Percentiles rank a stretch among this genome's conserved stretches.
Evolutionary conservation across 2,113 vertebrate genomes (phyloP).

Genomic region (Halichoeres trimaculatus): DNA sequence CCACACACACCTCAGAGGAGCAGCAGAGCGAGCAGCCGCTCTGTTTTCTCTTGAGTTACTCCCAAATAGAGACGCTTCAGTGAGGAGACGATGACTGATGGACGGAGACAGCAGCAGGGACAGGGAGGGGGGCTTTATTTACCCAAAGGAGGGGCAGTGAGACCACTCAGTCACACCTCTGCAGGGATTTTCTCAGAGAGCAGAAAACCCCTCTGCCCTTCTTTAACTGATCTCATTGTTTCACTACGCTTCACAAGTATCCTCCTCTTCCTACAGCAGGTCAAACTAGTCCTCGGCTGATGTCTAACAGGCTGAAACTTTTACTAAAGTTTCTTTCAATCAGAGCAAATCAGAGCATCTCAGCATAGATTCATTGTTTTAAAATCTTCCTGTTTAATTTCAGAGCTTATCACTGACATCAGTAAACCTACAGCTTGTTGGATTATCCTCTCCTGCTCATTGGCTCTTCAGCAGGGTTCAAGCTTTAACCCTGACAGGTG

Average conservation of each 20-base stretch:
- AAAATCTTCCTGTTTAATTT: too few relatives aligned
- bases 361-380: too few relatives aligned
- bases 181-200: not conserved
- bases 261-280: too few relatives aligned
- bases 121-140: not conserved
- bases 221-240: too few relatives aligned
- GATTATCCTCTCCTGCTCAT: not conserved
- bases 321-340: too few relatives aligned
- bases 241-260: too few relatives aligned
- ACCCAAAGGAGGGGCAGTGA: not conserved
- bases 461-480: not conserved
- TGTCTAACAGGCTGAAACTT: too few relatives aligned
- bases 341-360: too few relatives aligned
- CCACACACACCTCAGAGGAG: conserved; percentile 19
- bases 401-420: too few relatives aligned
- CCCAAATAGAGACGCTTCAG: conserved; percentile 11
- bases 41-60: not conserved
- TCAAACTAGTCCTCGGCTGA: too few relatives aligned
- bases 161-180: not conserved
- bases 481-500: not conserved
- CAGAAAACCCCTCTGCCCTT: too few relatives aligned
- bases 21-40: conserved; percentile 14
- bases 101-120: not conserved
- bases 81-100: conserved; percentile 5
- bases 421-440: not conserved